phyloP scores from a whole-genome alignment of 2,888 invertebrate species.

The Folsomia candida region DNA sequence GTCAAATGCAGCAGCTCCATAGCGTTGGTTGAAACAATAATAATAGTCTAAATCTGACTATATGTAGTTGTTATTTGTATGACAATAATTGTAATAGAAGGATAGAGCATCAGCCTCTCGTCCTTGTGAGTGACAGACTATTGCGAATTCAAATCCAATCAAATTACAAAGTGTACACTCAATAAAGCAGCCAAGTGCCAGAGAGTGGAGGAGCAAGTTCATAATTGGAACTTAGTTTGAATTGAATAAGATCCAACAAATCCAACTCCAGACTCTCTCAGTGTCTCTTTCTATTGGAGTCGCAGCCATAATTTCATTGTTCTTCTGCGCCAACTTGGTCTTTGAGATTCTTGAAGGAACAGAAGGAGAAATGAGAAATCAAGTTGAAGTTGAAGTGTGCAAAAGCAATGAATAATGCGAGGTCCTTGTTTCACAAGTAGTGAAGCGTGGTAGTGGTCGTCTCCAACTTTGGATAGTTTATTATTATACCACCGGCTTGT shows the following conservation, averaged over 20 bases:
- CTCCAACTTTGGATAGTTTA: not conserved
- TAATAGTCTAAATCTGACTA: no score
- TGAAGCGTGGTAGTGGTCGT: not conserved
- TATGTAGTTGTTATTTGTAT: no score
- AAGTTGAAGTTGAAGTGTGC: not conserved
- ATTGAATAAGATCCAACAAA: constrained; percentile 8
- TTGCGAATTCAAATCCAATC: constrained; percentile 3
- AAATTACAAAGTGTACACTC: not conserved
- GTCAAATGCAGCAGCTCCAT: no score
- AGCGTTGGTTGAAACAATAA: no score
- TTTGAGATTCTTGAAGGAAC: not conserved
- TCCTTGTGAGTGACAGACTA: no score
- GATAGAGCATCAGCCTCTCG: no score
- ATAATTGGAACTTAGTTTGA: constrained; percentile 5
- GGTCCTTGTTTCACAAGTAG: not conserved
- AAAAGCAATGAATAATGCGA: not conserved
- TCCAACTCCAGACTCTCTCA: not conserved
- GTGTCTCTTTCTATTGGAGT: not conserved
- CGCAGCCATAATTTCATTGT: no score
- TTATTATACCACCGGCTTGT: not conserved
- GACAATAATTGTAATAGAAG: no score
- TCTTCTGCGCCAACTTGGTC: not conserved
- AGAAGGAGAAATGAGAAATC: constrained; percentile 1
- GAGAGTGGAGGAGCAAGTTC: not conserved
- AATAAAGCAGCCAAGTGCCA: not conserved